phyloP scores from a whole-genome alignment of 2,113 vertebrate genomes.

The Chionodraco myersi region DNA sequence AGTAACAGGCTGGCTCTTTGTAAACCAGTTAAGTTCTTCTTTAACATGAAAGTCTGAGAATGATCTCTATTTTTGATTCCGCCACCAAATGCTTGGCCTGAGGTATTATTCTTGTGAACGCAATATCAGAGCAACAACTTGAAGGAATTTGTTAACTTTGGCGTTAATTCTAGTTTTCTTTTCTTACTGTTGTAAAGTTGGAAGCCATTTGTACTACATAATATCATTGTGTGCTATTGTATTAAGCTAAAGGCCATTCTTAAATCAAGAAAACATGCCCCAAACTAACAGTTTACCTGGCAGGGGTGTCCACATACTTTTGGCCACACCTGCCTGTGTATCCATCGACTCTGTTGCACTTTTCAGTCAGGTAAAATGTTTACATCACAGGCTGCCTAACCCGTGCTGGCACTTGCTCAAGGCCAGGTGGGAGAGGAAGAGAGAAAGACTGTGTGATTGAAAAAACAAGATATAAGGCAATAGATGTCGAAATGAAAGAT shows the following conservation, averaged over 20 bases:
- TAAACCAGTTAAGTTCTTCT: not conserved
- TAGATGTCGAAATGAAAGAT: conserved; percentile 60
- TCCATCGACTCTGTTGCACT: conserved; percentile 28
- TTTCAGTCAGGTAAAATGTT: conserved; percentile 37
- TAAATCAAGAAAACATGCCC: not conserved
- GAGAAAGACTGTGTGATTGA: conserved; percentile 44
- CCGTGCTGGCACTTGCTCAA: conserved; percentile 42
- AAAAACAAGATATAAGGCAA: conserved; percentile 52
- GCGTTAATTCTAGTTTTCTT: too few relatives aligned
- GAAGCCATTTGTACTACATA: not conserved
- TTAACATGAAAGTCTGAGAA: not conserved
- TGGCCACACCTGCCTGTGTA: not conserved
- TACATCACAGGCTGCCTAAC: conserved; percentile 39
- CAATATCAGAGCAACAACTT: too few relatives aligned
- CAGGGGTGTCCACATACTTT: not conserved
- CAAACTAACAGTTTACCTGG: not conserved
- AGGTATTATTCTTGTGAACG: too few relatives aligned
- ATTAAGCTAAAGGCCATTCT: not conserved
- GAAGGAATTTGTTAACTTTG: too few relatives aligned
- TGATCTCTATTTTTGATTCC: not conserved
- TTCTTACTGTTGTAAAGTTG: not conserved
- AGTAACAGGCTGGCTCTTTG: not conserved
- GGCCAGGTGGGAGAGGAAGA: conserved; percentile 41
- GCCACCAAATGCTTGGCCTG: too few relatives aligned
- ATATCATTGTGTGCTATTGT: not conserved